Evolutionary conservation across 2,888 invertebrate species (phyloP).

Genomic region (Harpagoxenus sublaevis): DNA sequence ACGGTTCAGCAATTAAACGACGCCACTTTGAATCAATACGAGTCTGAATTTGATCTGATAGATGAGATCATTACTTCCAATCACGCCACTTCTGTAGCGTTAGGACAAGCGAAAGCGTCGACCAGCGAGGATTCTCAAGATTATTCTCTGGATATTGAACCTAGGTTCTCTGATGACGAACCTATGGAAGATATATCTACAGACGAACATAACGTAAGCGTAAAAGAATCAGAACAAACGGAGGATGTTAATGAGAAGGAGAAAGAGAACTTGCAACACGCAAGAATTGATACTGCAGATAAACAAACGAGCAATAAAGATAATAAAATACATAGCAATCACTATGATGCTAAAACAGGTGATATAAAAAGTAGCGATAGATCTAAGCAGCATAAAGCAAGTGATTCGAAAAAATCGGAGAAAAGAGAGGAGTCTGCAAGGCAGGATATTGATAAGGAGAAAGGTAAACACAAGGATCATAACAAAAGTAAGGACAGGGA

Average conservation of each 20-base stretch:
- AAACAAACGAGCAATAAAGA: conserved; percentile 56
- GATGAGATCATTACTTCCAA: conserved; percentile 84
- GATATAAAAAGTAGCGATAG: conserved; percentile 59
- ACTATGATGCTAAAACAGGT: conserved; percentile 49
- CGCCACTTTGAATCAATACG: conserved; percentile 84
- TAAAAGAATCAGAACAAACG: conserved; percentile 82
- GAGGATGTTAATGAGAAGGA: conserved; percentile 81
- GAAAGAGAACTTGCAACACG: conserved; percentile 48
- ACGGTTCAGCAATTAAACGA: conserved; percentile 76
- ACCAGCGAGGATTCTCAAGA: conserved; percentile 75
- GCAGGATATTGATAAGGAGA: conserved; percentile 44
- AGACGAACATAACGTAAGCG: neutral
- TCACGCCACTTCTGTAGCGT: conserved; percentile 49
- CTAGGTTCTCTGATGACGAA: conserved; percentile 84
- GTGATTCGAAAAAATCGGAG: conserved; percentile 18
- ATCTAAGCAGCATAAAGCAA: conserved; percentile 51
- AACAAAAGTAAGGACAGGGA: conserved; percentile 55
- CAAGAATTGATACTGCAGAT: conserved; percentile 21
- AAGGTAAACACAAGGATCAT: conserved; percentile 48
- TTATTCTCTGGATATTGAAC: conserved; percentile 75
- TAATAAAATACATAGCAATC: conserved; percentile 52
- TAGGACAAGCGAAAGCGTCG: conserved; percentile 12
- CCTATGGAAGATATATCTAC: conserved; percentile 34
- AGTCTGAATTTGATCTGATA: conserved; percentile 85
- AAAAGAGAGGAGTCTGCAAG: conserved; percentile 11